These are phyloP conservation scores for Catocala fraxini DNA, from an alignment of 2,888 invertebrate genomes.

Conservation along the genomic window DNA sequence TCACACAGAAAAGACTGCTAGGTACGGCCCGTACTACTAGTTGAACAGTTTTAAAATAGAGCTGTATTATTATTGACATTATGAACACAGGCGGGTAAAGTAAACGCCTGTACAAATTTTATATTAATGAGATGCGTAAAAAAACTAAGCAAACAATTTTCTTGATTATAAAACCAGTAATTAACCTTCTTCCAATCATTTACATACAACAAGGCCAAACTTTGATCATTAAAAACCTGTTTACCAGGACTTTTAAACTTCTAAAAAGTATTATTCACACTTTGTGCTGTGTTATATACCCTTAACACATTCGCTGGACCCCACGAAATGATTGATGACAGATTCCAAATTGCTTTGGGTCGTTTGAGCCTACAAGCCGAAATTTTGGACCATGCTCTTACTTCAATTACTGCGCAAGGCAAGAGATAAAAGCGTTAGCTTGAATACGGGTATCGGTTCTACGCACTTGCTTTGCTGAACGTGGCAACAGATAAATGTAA, in stretches of 20 bases:
- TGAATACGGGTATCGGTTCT: no score
- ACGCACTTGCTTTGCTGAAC: no score
- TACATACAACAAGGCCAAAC: slow-evolving; percentile 19
- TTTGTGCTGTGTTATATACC: slow-evolving; percentile 15
- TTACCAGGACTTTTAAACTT: slow-evolving; percentile 14
- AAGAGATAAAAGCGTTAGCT: slow-evolving; percentile 8
- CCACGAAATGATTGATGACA: slow-evolving; percentile 58
- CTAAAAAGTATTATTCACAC: not conserved
- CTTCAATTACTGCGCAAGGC: slow-evolving; percentile 36
- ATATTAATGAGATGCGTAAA: slow-evolving; percentile 4
- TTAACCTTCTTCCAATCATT: slow-evolving; percentile 20
- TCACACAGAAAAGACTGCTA: no score
- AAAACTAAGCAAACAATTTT: no score
- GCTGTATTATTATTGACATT: no score
- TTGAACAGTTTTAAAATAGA: no score
- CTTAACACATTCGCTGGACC: slow-evolving; percentile 43
- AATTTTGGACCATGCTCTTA: slow-evolving; percentile 51
- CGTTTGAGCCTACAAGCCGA: slow-evolving; percentile 42
- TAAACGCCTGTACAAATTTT: no score
- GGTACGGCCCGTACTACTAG: no score
- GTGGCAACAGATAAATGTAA: no score
- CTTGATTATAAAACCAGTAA: slow-evolving; percentile 12
- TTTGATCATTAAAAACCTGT: slow-evolving; percentile 13
- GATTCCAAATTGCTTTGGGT: slow-evolving; percentile 47
- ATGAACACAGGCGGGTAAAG: no score